phyloP scores from a whole-genome alignment of 2,797 vertebrate genomes.

The Acanthurus tractus region DNA sequence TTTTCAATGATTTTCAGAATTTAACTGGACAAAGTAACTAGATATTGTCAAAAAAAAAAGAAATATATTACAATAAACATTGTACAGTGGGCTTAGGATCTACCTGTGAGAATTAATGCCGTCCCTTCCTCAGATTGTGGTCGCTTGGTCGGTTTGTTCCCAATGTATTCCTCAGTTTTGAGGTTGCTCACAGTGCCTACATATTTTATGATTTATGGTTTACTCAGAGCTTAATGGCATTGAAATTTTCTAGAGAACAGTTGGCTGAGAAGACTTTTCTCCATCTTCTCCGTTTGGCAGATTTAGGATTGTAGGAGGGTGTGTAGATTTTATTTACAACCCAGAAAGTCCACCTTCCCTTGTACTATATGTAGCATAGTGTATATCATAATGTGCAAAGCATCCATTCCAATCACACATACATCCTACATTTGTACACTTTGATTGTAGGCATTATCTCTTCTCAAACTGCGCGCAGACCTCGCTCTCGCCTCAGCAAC shows the following conservation, averaged over 20 bases:
- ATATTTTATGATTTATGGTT: neutral
- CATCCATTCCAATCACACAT: neutral
- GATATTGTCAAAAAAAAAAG: neutral
- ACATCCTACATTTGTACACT: neutral
- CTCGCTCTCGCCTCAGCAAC: conserved; percentile 6
- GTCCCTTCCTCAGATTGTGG: neutral
- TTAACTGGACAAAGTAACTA: neutral
- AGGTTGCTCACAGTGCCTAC: neutral
- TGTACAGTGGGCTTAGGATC: too few relatives aligned
- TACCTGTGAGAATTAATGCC: neutral
- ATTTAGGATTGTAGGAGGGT: neutral
- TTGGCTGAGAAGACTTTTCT: neutral
- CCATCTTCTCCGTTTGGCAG: neutral
- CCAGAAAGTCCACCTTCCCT: too few relatives aligned
- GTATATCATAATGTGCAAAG: neutral
- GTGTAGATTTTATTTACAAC: neutral
- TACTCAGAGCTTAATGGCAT: neutral
- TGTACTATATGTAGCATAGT: neutral
- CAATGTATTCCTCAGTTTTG: neutral
- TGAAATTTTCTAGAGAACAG: neutral
- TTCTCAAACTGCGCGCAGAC: neutral
- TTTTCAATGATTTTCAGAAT: neutral
- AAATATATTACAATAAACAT: neutral
- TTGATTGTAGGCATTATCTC: neutral
- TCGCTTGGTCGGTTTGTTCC: neutral